Evolutionary conservation across 2,113 vertebrate genomes (phyloP).

Genomic region (Peromyscus leucopus): DNA sequence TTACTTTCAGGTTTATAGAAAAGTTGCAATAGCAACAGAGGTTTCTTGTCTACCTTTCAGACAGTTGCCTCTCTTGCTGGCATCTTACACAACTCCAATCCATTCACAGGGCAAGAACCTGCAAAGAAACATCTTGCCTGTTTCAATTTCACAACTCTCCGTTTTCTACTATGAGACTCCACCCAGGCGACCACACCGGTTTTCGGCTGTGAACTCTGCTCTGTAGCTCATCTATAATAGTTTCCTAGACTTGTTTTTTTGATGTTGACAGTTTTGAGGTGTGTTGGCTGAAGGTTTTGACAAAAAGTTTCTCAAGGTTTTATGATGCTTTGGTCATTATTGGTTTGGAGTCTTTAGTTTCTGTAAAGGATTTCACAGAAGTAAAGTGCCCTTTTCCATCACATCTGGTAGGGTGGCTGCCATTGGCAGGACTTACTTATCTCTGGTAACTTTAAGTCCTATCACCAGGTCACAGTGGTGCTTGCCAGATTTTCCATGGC

Average conservation of each 20-base stretch:
- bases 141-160: background rate
- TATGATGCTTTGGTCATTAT: background rate
- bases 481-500: background rate
- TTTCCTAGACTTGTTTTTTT: background rate
- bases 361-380: background rate
- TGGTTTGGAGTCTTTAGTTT: background rate
- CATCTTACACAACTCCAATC: background rate
- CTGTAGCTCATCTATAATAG: background rate
- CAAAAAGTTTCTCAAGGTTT: background rate
- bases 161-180: background rate
- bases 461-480: background rate
- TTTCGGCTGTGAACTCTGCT: background rate
- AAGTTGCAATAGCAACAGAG: background rate
- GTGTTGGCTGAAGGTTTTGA: background rate
- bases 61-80: background rate
- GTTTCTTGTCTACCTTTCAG: background rate
- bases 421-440: background rate
- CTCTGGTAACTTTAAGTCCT: background rate
- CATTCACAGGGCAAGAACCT: background rate
- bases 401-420: background rate
- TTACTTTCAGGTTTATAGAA: background rate
- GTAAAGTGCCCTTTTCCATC: background rate
- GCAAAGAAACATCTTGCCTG: background rate
- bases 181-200: background rate
- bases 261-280: background rate